phyloP scores from a whole-genome alignment of 2,113 vertebrate genomes.

The Chinchilla lanigera region DNA sequence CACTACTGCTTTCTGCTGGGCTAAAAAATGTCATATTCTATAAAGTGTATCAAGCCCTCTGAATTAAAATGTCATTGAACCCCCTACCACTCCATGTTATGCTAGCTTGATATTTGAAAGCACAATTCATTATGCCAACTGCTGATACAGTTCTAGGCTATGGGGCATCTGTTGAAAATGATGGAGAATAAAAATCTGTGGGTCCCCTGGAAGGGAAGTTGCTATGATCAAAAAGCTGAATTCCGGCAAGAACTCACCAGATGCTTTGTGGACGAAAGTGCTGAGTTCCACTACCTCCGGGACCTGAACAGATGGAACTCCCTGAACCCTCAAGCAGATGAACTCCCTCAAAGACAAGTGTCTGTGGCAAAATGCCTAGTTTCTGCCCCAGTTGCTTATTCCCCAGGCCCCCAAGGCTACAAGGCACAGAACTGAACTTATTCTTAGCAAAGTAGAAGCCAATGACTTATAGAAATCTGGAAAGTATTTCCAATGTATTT shows the following conservation, averaged over 20 bases:
- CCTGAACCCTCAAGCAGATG: conserved; percentile 14
- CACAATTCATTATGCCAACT: conserved; percentile 62
- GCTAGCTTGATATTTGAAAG: conserved; percentile 62
- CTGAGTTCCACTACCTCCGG: conserved; percentile 52
- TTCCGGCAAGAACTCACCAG: conserved; percentile 66
- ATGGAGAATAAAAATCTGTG: conserved; percentile 62
- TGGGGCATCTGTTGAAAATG: conserved; percentile 58
- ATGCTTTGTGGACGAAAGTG: conserved; percentile 55
- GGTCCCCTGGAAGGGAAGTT: conserved; percentile 4
- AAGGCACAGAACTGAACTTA: conserved; percentile 29
- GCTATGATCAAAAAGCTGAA: conserved; percentile 45
- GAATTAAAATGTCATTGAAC: conserved; percentile 70
- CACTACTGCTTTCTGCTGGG: conserved; percentile 46
- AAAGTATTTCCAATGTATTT: background rate
- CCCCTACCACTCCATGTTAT: conserved; percentile 47
- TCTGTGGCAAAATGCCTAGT: conserved; percentile 47
- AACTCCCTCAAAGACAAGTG: background rate
- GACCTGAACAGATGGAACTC: conserved; percentile 74
- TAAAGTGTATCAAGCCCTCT: conserved; percentile 53
- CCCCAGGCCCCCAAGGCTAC: background rate
- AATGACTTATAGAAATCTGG: background rate
- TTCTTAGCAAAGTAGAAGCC: background rate
- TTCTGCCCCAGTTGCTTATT: conserved; percentile 68
- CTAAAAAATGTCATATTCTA: conserved; percentile 65
- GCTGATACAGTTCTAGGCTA: conserved; percentile 66